These are phyloP conservation scores for Neotragus pygmaeus DNA, from an alignment of 2,113 vertebrate species.

Conservation along the genomic window DNA sequence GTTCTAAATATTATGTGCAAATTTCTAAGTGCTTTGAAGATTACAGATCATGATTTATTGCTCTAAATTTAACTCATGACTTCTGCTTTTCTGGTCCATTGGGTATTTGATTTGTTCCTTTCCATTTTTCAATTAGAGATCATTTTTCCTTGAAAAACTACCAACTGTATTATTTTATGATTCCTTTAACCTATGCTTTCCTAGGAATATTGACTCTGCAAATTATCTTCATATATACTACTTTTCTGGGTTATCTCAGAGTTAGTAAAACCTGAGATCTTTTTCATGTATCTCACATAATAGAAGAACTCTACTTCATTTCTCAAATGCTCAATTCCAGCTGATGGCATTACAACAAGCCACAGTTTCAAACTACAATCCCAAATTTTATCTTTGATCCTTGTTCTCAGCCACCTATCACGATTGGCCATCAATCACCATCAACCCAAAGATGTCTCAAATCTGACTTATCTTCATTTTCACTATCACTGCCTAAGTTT, in stretches of 20 bases:
- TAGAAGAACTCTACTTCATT: not conserved
- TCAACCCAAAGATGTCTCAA: not conserved
- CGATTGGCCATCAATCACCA: not conserved
- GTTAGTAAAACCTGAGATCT: not conserved
- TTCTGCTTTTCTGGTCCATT: not conserved
- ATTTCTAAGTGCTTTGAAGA: not conserved
- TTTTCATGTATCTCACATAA: not conserved
- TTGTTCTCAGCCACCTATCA: not conserved
- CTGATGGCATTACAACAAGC: not conserved
- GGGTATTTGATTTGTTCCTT: not conserved
- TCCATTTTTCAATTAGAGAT: slow-evolving; percentile 17
- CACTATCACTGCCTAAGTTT: not conserved
- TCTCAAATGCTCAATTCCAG: not conserved
- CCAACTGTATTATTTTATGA: not conserved
- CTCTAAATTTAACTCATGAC: not conserved
- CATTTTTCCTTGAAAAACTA: not conserved
- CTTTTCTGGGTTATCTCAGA: not conserved
- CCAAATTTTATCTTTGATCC: not conserved
- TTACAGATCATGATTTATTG: not conserved
- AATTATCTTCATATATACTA: not conserved
- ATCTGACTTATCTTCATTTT: not conserved
- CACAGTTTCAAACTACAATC: not conserved
- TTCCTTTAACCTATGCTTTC: not conserved
- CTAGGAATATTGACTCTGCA: not conserved
- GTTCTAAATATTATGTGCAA: not conserved